Evolutionary conservation across 2,888 invertebrate species (phyloP).

Genomic region (Diaprepes abbreviatus): DNA sequence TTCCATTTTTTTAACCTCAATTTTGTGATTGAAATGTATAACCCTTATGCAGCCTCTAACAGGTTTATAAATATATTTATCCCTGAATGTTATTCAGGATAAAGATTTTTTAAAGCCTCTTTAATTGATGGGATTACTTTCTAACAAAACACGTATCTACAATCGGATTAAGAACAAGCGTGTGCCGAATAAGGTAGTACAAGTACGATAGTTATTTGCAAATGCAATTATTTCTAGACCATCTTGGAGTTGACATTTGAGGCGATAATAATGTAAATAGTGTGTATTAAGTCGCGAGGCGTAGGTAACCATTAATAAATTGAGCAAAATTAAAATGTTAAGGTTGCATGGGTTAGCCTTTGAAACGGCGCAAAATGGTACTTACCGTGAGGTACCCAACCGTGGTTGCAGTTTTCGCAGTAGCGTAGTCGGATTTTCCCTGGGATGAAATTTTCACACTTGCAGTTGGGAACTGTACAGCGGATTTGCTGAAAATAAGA

Average conservation of each 20-base stretch:
- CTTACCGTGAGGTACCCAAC: slow-evolving; percentile 84
- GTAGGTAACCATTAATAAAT: slow-evolving; percentile 44
- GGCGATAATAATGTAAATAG: slow-evolving; percentile 32
- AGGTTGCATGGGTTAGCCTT: slow-evolving; percentile 43
- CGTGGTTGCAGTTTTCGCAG: slow-evolving; percentile 80
- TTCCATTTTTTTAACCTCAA: no score
- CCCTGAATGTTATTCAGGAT: no score
- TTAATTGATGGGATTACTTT: no score
- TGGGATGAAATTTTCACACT: slow-evolving; percentile 79
- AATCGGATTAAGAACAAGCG: neutral
- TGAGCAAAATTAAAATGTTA: slow-evolving; percentile 47
- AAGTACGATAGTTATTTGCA: slow-evolving; percentile 23
- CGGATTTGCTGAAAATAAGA: slow-evolving; percentile 73
- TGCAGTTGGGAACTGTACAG: slow-evolving; percentile 77
- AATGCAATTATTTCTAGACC: slow-evolving; percentile 34
- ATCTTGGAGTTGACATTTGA: slow-evolving; percentile 38
- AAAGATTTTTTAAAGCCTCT: no score
- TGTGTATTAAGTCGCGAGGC: slow-evolving; percentile 23
- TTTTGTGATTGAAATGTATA: no score
- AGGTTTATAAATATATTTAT: no score
- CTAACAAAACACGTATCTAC: neutral
- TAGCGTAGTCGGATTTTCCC: slow-evolving; percentile 76
- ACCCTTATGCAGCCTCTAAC: no score
- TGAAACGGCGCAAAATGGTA: slow-evolving; percentile 51
- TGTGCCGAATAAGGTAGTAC: slow-evolving; percentile 24